Evolutionary conservation across 2,113 vertebrate genomes (phyloP), one percentile per base, ranked within the genome.

Genomic region (Onychostoma macrolepis): DNA sequence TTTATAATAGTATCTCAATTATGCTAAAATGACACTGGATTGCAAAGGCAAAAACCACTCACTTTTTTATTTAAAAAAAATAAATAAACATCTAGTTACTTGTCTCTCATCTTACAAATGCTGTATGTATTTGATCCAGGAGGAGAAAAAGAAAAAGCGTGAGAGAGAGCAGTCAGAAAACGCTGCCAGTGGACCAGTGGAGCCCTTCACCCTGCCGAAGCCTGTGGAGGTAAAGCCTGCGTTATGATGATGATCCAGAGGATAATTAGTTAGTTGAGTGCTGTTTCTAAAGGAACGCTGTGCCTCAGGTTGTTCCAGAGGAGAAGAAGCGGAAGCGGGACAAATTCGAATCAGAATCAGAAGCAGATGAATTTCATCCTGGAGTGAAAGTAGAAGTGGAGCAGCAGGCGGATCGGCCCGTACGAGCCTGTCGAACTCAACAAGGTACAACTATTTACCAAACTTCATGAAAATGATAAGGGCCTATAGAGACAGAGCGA

Each of bases 111-210:
- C 17, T 19, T 3, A 36, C 11, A 53, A 50, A 71, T 56, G 48
- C 28, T 84, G 17, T 38, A 6, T 50, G 10, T 53, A 15, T 53
- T 12, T 48, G 36, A 33, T 48, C 0, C 89, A 99, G 98, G 98
- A 99, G 79, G 98, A 99, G 91, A 99, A 97, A 92, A 98, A 98
- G 91, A 96, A 98, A 87, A 99, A 99, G 87, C 95, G 98, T 48
- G 98, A 99, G 79, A 95, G 97, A 86, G 98, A 99, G 7, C 97
- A 97, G 69, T 96, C 96, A 83, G 98, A 98, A 92, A 98, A 86
- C 81, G 87, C 36, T 4, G 93, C 93, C 19, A 95, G 95, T 80
- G 93, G 94, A 2, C 89, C 94, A 2, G 91, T 95, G 67, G 94
- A 95, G 69, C 94, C 93, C 17, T 94, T 95, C 85, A 94, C 91